Evolutionary conservation across 2,888 invertebrate genomes (phyloP).

Genomic region (Andrena camellia): DNA sequence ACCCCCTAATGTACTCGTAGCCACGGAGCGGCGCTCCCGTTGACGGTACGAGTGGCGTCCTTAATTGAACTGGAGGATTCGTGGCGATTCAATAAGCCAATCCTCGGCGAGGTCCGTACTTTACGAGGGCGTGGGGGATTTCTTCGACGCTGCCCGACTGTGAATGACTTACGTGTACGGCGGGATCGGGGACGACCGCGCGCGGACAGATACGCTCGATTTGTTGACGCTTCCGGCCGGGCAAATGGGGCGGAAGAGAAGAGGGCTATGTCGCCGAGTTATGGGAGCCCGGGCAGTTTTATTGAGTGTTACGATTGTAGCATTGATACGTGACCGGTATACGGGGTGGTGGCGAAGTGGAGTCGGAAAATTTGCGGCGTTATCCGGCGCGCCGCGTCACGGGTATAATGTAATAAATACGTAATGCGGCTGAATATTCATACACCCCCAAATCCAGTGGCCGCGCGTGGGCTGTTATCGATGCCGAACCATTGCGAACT

Average conservation of each 20-base stretch:
- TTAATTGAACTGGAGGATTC: conserved; percentile 56
- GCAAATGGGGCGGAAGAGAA: neutral
- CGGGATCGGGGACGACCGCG: neutral
- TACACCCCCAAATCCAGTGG: neutral
- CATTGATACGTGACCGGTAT: neutral
- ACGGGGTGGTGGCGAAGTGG: neutral
- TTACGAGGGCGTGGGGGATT: conserved; percentile 1
- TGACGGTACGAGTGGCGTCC: conserved; percentile 44
- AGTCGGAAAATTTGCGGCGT: neutral
- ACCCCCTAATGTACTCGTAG: conserved; percentile 56
- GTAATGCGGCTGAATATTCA: conserved; percentile 44
- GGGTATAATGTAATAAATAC: conserved; percentile 17
- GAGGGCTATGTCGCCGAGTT: neutral
- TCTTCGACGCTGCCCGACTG: conserved; percentile 3
- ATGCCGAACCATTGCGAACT: conserved; percentile 44
- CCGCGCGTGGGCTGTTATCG: conserved; percentile 20
- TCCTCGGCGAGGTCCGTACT: conserved; percentile 42
- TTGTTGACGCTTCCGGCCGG: neutral
- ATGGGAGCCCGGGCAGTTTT: neutral
- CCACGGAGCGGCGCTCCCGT: conserved; percentile 47
- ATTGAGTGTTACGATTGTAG: conserved; percentile 9
- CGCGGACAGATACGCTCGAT: conserved; percentile 11
- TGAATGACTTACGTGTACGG: neutral
- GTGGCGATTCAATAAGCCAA: conserved; percentile 55
- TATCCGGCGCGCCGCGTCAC: neutral